phyloP scores from a whole-genome alignment of 1,140 invertebrate species.

The Trachymyrmex cornetzi region DNA sequence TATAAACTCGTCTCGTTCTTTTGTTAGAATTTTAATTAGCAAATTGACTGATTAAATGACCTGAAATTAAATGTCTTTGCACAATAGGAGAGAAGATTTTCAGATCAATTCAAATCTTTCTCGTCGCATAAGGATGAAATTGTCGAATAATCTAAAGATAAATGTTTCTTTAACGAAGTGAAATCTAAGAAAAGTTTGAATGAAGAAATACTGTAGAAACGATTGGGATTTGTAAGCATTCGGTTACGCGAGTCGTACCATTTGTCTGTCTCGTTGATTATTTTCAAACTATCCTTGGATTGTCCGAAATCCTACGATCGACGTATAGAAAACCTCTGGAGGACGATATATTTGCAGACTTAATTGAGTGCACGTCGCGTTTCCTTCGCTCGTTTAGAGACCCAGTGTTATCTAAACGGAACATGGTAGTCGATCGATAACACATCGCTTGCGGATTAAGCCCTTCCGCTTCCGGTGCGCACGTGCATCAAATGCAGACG shows the following conservation, averaged over 20 bases:
- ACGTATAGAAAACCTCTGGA: constrained; percentile 36
- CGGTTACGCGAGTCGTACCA: constrained; percentile 21
- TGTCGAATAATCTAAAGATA: neutral
- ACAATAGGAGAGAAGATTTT: neutral
- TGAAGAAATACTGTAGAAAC: neutral
- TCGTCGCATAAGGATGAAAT: neutral
- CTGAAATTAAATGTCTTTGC: neutral
- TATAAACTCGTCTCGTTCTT: neutral
- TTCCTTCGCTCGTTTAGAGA: constrained; percentile 58
- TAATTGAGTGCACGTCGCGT: constrained; percentile 61
- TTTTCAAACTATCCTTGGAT: constrained; percentile 45
- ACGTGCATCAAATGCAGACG: constrained; percentile 38
- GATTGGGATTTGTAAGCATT: constrained; percentile 21
- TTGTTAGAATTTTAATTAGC: neutral
- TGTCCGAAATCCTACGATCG: constrained; percentile 43
- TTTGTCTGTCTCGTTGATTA: constrained; percentile 45
- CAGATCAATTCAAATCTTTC: neutral
- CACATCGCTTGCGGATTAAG: constrained; percentile 58
- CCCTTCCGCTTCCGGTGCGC: constrained; percentile 19
- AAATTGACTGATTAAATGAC: neutral
- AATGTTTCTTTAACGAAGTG: constrained; percentile 20
- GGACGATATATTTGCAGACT: constrained; percentile 61
- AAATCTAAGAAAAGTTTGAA: neutral
- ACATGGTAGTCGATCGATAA: constrained; percentile 56
- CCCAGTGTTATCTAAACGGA: constrained; percentile 58